These are phyloP conservation scores for Strigamia transsilvanica DNA, from an alignment of 2,888 invertebrate genomes.

Conservation along the genomic window DNA sequence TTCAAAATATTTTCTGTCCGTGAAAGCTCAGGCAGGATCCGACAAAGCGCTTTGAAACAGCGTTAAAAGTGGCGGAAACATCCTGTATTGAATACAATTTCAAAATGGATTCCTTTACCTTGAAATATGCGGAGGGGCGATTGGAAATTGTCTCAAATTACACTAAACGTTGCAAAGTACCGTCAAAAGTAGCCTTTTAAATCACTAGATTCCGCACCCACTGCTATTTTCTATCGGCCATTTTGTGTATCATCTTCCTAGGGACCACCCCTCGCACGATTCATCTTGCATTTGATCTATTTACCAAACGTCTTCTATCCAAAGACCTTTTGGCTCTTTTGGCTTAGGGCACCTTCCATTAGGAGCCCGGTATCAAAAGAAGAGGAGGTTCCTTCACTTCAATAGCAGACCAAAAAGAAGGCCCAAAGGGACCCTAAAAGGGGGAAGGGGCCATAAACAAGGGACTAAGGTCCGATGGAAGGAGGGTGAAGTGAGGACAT, in stretches of 20 bases:
- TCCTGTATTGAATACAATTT: conserved; percentile 1
- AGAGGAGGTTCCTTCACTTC: conserved; percentile 13
- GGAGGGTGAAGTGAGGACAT: conserved; percentile 19
- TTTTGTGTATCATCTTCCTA: conserved; percentile 27
- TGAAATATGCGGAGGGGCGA: too few relatives aligned
- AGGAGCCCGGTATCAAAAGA: conserved; percentile 12
- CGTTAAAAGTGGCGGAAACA: neutral
- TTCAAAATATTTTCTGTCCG: too few relatives aligned
- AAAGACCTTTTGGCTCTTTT: conserved; percentile 42
- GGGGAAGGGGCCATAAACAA: conserved; percentile 37
- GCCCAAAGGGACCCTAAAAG: conserved; percentile 38
- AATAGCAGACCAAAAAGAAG: conserved; percentile 19
- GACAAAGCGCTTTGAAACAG: neutral
- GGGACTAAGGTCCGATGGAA: neutral
- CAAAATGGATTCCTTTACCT: neutral
- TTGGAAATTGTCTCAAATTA: neutral
- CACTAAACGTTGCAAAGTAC: neutral
- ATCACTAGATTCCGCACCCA: neutral
- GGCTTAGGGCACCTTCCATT: conserved; percentile 41
- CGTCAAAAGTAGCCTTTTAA: neutral
- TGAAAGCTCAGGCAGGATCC: too few relatives aligned
- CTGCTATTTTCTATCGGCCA: neutral
- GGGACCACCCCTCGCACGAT: conserved; percentile 22
- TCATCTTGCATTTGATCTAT: conserved; percentile 43
- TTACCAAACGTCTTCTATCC: conserved; percentile 39